phyloP scores from a whole-genome alignment of 2,888 invertebrate species.

The Agelastica alni region DNA sequence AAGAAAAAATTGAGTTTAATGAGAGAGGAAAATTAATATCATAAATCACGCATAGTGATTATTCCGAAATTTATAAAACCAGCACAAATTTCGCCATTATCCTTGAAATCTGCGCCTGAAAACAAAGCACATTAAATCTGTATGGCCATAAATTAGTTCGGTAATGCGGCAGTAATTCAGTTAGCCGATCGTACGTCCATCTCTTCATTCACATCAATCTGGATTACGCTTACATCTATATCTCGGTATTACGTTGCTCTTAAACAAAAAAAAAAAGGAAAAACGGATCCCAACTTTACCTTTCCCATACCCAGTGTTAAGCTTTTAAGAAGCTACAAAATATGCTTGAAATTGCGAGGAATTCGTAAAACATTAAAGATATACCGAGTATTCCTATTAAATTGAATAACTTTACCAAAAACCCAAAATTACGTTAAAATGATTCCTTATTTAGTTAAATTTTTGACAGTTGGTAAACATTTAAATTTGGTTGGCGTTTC shows the following conservation, averaged over 20 bases:
- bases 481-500: too few species aligned
- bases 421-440: too few species aligned
- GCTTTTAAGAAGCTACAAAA: constrained; percentile 8
- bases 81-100: constrained; percentile 48
- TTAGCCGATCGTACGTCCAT: constrained; percentile 53
- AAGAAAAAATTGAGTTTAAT: too few species aligned
- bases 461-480: too few species aligned
- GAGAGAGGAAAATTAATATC: constrained; percentile 5
- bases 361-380: background rate
- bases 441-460: too few species aligned
- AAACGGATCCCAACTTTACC: background rate
- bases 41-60: constrained; percentile 28
- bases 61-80: constrained; percentile 42
- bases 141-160: constrained; percentile 51
- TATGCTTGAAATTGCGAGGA: background rate
- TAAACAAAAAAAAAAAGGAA: constrained; percentile 4
- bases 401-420: too few species aligned
- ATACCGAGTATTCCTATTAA: too few species aligned
- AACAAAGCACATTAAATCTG: constrained; percentile 52
- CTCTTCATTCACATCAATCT: constrained; percentile 52
- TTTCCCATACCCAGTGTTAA: background rate
- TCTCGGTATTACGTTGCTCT: constrained; percentile 37
- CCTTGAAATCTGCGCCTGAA: constrained; percentile 49
- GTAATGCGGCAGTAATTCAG: constrained; percentile 54
- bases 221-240: constrained; percentile 53